Base-by-base conservation (phyloP, 1,140 invertebrate genomes). In the Cardiocondyla obscurior region DNA sequence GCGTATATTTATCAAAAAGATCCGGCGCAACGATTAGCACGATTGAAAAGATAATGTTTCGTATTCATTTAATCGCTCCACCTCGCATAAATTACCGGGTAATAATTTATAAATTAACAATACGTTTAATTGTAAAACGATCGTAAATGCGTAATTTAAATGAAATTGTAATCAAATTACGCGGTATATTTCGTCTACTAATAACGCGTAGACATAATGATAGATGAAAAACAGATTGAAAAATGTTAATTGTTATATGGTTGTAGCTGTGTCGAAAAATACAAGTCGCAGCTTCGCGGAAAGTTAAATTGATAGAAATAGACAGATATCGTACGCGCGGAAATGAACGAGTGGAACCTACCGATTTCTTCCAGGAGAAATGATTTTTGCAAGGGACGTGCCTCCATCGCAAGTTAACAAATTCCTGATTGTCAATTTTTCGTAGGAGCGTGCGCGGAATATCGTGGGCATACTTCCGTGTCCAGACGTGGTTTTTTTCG, bases 361-460 rank as follows among this genome's bases (percentile, higher is more conserved):
- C 8, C 72, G 33, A 39, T 44, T 51, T 14, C 5, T 25, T 2
- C 22, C 5, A 19, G 22, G 14, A 30, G 25, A 55, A 69, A 30
- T n/a, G 22, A 53, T 51, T 67, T 79, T 55, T 79, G 30, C 16
- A n/a, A 30, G 33, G 22, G 30, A 67, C 73, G 58, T 77, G 73
- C 28, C 28, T 22, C 30, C 10, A 46, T 73, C 28, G 67, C 53
- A 73, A 83, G 46, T 87, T 87, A 86, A 86, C 76, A 79, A 67
- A 79, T 67, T 79, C 33, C 46, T 67, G 85, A 87, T 86, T 86
- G 82, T 87, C 85, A 79, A 87, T 87, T 86, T 87, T 83, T 86
- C 19, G 64, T 72, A 8, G 14, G 22, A 62, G n/a, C 85, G 85
- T 79, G 85, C 69, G 51, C 72, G 16, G 85, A 87, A 87, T 87